Evolutionary conservation across 2,888 invertebrate genomes (phyloP).

Genomic region (Orchestes rusci): DNA sequence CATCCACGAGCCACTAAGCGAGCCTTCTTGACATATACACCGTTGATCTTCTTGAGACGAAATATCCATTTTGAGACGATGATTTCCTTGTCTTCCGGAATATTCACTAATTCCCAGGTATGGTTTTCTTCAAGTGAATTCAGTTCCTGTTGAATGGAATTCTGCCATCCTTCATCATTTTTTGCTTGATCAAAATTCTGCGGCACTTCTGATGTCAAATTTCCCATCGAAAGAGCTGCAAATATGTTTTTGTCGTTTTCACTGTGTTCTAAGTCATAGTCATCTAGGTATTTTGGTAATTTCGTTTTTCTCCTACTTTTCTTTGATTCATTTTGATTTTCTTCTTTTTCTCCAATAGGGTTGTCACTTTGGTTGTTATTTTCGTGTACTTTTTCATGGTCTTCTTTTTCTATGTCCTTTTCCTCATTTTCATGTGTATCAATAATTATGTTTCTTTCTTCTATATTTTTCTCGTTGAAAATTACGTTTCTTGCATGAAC

Average conservation of each 20-base stretch:
- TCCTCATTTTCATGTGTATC: not conserved
- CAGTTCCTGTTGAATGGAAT: not conserved
- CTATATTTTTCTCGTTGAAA: not conserved
- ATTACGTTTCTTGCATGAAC: slow-evolving; percentile 5
- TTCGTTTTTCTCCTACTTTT: not conserved
- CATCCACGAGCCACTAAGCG: not conserved
- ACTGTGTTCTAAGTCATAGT: not conserved
- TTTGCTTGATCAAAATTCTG: not conserved
- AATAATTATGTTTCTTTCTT: not conserved
- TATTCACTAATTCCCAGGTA: not conserved
- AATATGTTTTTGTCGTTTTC: not conserved
- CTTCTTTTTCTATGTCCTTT: not conserved
- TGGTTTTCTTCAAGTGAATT: not conserved
- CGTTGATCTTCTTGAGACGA: not conserved
- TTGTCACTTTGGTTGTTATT: not conserved
- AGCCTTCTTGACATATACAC: not conserved
- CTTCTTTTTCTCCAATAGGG: too few relatives aligned
- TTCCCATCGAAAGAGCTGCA: not conserved
- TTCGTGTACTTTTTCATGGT: not conserved
- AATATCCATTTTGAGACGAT: not conserved
- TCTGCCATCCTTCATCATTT: too few relatives aligned
- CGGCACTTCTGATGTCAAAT: not conserved
- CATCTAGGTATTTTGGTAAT: not conserved
- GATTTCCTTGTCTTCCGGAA: not conserved
- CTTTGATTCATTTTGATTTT: not conserved